Evolutionary conservation across 2,113 vertebrate genomes (phyloP).

Genomic region (Crypturellus undulatus): DNA sequence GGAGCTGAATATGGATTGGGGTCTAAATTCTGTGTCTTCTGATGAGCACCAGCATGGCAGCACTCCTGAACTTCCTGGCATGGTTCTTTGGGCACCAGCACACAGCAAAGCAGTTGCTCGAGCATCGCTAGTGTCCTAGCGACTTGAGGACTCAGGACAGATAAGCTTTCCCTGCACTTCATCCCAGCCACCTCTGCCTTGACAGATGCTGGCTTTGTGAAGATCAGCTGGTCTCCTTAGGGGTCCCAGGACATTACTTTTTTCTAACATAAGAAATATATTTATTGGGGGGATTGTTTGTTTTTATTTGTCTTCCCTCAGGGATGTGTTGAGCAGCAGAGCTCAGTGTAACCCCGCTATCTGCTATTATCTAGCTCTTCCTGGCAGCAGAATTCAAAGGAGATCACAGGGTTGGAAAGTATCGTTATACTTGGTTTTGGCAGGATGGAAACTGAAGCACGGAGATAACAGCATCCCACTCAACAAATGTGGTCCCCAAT

Average conservation of each 20-base stretch:
- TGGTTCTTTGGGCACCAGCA: not conserved
- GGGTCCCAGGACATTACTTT: not conserved
- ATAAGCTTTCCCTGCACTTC: not conserved
- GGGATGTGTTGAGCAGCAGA: conserved; percentile 12
- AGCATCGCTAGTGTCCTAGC: not conserved
- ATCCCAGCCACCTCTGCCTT: not conserved
- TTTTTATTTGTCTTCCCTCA: not conserved
- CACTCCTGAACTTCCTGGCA: not conserved
- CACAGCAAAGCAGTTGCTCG: not conserved
- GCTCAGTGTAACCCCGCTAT: not conserved
- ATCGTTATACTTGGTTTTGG: not conserved
- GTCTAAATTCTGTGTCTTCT: not conserved
- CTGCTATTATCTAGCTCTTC: not conserved
- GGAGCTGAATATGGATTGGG: not conserved
- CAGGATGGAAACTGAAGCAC: not conserved
- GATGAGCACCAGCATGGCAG: not conserved
- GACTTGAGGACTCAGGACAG: not conserved
- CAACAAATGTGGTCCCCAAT: not conserved
- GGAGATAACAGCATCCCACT: not conserved
- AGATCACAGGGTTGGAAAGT: not conserved
- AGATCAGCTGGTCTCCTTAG: not conserved
- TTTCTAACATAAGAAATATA: not conserved
- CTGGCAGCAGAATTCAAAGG: conserved; percentile 47
- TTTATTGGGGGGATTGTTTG: not conserved
- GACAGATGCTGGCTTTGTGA: not conserved